phyloP scores from a whole-genome alignment of 2,113 vertebrate genomes.

The Emydocephalus ijimae region DNA sequence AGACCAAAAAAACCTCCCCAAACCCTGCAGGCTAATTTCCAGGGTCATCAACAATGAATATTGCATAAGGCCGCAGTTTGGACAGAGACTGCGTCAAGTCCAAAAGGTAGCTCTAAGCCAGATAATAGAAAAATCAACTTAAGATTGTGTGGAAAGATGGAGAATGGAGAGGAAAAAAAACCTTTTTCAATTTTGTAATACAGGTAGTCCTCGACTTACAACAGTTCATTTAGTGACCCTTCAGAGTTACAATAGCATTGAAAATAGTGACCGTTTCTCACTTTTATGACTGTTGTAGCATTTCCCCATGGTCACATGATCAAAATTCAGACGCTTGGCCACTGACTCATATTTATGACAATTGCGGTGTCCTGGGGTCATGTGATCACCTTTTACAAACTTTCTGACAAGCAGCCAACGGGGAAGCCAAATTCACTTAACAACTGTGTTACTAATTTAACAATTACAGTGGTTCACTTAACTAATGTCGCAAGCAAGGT shows the following conservation, averaged over 20 bases:
- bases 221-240: not conserved
- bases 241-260: not conserved
- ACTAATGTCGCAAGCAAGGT: not conserved
- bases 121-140: not conserved
- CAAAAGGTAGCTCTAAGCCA: constrained; percentile 2
- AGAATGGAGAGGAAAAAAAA: not conserved
- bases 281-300: not conserved
- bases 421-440: not conserved
- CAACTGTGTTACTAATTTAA: not conserved
- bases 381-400: not conserved
- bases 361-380: not conserved
- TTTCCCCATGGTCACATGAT: not conserved
- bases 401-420: not conserved
- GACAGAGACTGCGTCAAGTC: not conserved
- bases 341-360: not conserved
- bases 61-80: not conserved
- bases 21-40: accelerated
- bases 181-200: not conserved
- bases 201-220: not conserved
- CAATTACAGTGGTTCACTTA: not conserved
- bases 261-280: not conserved
- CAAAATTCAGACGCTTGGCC: not conserved
- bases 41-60: not conserved
- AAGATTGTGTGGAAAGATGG: not conserved
- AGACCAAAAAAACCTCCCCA: not conserved